Conservation (phyloP, 1,140 invertebrate genomes). For the Drosophila chauvacae region DNA sequence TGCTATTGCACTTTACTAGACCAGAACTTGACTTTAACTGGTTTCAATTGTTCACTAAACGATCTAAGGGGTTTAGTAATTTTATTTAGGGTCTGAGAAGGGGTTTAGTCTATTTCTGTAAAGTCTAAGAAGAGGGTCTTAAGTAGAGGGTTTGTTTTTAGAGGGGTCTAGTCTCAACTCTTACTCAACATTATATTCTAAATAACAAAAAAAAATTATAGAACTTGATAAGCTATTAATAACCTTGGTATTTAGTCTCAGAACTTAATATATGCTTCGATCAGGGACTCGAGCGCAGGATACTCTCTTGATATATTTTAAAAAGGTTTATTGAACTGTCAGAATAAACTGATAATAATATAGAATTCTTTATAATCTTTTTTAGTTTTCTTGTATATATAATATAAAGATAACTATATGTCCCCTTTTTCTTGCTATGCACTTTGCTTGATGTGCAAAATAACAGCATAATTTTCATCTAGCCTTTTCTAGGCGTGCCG, state of each 20-base stretch:
- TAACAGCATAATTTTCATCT: conserved; percentile 16
- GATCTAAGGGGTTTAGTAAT: neutral
- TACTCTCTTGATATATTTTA: neutral
- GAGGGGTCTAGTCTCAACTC: too few relatives aligned
- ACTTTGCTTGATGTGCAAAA: neutral
- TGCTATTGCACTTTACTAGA: conserved; percentile 28
- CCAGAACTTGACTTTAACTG: conserved; percentile 7
- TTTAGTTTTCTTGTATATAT: too few relatives aligned
- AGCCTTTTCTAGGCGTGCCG: conserved; percentile 4
- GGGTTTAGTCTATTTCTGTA: neutral
- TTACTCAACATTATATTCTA: neutral
- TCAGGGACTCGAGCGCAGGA: neutral
- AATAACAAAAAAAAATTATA: neutral
- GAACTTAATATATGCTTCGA: neutral
- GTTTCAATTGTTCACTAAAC: conserved; percentile 1
- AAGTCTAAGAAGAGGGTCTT: neutral
- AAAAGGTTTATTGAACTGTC: neutral
- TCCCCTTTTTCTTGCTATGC: neutral
- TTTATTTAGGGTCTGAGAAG: neutral
- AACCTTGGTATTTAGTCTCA: neutral
- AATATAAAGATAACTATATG: too few relatives aligned
- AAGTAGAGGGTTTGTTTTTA: neutral
- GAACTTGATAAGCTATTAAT: neutral
- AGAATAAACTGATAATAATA: neutral
- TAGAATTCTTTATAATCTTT: neutral